Base-by-base conservation (phyloP, 2,888 invertebrate species). In the Tachina fera region DNA sequence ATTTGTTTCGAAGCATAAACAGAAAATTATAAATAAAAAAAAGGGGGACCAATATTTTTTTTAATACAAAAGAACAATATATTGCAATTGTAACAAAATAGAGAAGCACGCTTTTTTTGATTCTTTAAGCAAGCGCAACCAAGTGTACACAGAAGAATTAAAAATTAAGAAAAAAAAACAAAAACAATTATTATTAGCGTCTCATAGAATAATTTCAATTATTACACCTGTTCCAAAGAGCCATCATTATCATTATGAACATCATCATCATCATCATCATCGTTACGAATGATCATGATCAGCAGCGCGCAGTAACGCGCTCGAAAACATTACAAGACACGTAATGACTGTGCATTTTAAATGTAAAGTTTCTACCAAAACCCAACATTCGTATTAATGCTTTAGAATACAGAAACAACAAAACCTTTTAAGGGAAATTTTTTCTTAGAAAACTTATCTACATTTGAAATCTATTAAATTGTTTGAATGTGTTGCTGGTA, bases 121-220 rank as follows among this genome's bases (percentile, higher is more conserved):
- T 76, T 83, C 79, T 80, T 85, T 83, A 80, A 76, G 86, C 83
- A 83, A 83, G 83, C 83, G 86, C 83, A 86, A 72, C 86, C 79
- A 80, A 86, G 79, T 86, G 83, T 72, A 72, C 53, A 83, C 79
- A 76, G 60, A 53, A 77, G 45, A 83, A 72, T 60, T 9, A 60
- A 45, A 49, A 51, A 61, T 13, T 16, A 43, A 16, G 2, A 61
- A 61, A 61, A 16, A 4, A 51, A 11, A 11, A 39, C 10, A 16
- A 31, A 53, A 70, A n/a, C 47, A 61, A 79, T 83, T 79, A 76
- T 83, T 83, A 86, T 83, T 76, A 80, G 67, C 86, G 90, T 89
- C 90, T 90, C 89, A 89, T 89, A 89, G 88, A 88, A 89, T 89
- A 88, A 90, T 90, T 91, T 90, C 92, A 92, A 92, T 92, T 92